These are phyloP conservation scores for Girardia tigrina DNA, from an alignment of 2,888 invertebrate species.

Conservation along the genomic window DNA sequence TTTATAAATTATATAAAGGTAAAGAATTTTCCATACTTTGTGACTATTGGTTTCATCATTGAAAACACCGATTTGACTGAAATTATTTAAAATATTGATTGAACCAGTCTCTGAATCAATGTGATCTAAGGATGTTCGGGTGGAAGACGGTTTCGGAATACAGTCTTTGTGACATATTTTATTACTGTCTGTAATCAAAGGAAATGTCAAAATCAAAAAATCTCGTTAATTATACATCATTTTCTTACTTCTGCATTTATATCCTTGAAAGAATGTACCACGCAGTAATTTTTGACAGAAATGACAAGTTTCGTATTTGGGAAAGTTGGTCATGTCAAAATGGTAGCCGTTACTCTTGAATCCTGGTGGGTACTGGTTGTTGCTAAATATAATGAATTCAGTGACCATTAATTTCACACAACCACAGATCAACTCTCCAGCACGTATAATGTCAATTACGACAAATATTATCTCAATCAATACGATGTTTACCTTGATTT, in stretches of 20 bases:
- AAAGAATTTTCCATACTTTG: too few relatives aligned
- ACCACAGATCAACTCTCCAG: too few relatives aligned
- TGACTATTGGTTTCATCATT: too few relatives aligned
- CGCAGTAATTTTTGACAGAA: conserved; percentile 32
- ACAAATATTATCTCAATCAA: too few relatives aligned
- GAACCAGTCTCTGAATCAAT: background rate
- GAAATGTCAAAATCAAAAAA: too few relatives aligned
- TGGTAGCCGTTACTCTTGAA: conserved; percentile 25
- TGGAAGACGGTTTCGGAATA: conserved; percentile 19
- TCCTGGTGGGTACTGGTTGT: conserved; percentile 32
- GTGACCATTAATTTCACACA: too few relatives aligned
- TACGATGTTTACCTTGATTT: too few relatives aligned
- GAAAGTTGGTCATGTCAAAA: conserved; percentile 34
- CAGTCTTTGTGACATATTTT: background rate
- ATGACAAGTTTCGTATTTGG: conserved; percentile 21
- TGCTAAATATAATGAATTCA: conserved; percentile 42
- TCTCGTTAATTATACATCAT: background rate
- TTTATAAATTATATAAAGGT: too few relatives aligned
- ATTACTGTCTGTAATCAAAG: background rate
- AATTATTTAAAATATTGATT: background rate
- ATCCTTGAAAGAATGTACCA: conserved; percentile 35
- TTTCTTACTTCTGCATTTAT: conserved; percentile 25
- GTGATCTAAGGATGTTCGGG: background rate
- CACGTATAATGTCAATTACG: too few relatives aligned
- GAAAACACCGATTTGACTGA: too few relatives aligned